Evolutionary conservation across 1,140 invertebrate species (phyloP), one percentile per base, ranked within the genome.

Genomic region (Hestina assimilis): DNA sequence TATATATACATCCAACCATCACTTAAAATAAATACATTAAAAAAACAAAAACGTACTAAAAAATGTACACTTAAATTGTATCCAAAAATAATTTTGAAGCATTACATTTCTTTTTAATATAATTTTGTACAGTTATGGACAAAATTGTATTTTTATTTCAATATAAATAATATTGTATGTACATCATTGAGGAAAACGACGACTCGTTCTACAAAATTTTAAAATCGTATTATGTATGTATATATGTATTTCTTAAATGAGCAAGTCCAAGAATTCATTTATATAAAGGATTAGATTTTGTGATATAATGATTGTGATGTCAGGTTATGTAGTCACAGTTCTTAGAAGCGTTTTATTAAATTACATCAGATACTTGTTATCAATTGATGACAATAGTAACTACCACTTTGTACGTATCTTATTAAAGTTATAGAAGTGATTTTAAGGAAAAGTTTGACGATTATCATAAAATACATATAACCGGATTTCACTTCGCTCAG

Each of bases 271-370:
- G n/a, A n/a, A n/a, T n/a, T n/a, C 15, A 38, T 17, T 14, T 19
- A 4, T 38, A 38, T 38, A 14, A 38, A 38, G 33, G 33, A 38
- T 38, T n/a, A 38, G 33, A 38, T 38, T 38, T 38, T 38, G 33
- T 38, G 14, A 38, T n/a, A 15, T 38, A 38, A n/a, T n/a, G n/a
- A n/a, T n/a, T 12, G 15, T 14, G 14, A 33, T 12, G 31, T 1
- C 15, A 15, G n/a, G n/a, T 19, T 12, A 38, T 38, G 33, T 17
- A 9, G 17, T 38, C 33, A 38, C 33, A 17, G 33, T 19, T 38
- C 33, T 38, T 3, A 19, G 14, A 38, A 38, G 6, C 15, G 19
- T 9, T 4, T 38, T 31, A 31, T 31, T 31, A 4, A 1, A 33
- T 11, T 4, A 11, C 15, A 33, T 33, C 31, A 15, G 31, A 33